A percentile compares a stretch with the other conserved stretches of the same genome.
Conservation (phyloP, 2,113 vertebrate genomes). For the Pomatostomus ruficeps region DNA sequence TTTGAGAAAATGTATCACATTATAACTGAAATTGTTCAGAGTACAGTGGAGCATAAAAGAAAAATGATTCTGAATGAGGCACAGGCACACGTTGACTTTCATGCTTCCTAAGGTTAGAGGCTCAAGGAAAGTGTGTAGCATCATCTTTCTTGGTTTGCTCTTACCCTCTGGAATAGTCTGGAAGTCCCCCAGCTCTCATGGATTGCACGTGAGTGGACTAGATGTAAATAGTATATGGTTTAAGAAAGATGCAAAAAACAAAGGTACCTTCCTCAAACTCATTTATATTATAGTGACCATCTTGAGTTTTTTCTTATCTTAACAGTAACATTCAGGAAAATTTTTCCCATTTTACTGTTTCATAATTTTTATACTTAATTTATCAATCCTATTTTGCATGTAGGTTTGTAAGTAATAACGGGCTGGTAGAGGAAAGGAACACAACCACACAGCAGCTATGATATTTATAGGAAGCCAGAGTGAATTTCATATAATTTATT, state of each 20-base stretch:
- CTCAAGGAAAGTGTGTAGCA: conserved; percentile 17
- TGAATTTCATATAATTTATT: background rate
- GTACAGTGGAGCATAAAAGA: conserved; percentile 55
- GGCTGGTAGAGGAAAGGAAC: background rate
- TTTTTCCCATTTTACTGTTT: background rate
- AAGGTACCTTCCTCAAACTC: background rate
- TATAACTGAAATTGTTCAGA: conserved; percentile 53
- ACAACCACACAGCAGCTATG: background rate
- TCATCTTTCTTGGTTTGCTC: conserved; percentile 37
- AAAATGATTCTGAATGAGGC: conserved; percentile 39
- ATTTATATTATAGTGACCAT: background rate
- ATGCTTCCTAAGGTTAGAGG: conserved; percentile 46
- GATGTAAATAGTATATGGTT: background rate
- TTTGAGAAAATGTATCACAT: conserved; percentile 46
- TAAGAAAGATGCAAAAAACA: background rate
- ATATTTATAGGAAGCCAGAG: background rate
- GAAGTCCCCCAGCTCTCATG: background rate
- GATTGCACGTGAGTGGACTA: background rate
- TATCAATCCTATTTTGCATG: background rate
- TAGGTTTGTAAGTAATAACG: background rate
- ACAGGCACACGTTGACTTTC: conserved; percentile 41
- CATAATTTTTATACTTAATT: background rate
- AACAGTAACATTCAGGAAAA: background rate
- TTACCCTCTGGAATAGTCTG: background rate
- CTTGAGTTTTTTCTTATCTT: background rate